Evolutionary conservation across 2,797 vertebrate species (phyloP), one percentile per base, ranked within the genome.

Genomic region (Anolis apletophallus): DNA sequence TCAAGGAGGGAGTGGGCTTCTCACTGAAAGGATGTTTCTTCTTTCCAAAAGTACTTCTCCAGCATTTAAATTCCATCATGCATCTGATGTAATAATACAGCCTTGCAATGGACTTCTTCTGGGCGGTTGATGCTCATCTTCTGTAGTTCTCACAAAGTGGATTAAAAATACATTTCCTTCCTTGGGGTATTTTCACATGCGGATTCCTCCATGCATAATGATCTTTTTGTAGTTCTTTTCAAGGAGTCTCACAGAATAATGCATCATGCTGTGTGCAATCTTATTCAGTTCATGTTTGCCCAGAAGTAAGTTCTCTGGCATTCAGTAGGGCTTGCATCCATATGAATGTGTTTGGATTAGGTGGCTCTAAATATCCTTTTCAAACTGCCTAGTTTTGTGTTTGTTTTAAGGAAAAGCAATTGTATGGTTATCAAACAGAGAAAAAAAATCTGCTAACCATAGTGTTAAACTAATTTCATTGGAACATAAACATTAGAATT

Each of bases 341-440:
- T 57, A 21, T 23, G 3, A 26, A 23, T 64, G 34, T 29, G 23
- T 17, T 74, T 78, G 32, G 75, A 29, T 57, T 79, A 26, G 71
- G 13, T 23, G 23, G 61, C 50, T 78, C 17, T n/a, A 68, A 64
- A 57, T 57, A 32, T 40, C 67, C 54, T 54, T 52, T 55, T 71
- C 32, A 54, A 81, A n/a, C 67, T 81, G 19, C 32, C 52, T 29
- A 17, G 8, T 61, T 61, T 32, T 69, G 11, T 16, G 5, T 69
- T 34, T 69, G 34, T 57, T 82, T 71, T 34, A 71, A 67, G 13
- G 87, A 86, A 89, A 90, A 90, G 84, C 86, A 50, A 89, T 92
- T 90, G 79, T 84, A 32, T 88, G 81, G 77, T 85, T 94, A 73
- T 91, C 90, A 74, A 59, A 84, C 57, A 85, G 46, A 84, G 89